Evolutionary conservation across 92 coral and sea anemone species (phyloP), one percentile per base, ranked within the genome.

Genomic region (Epizoanthus scotinus): DNA sequence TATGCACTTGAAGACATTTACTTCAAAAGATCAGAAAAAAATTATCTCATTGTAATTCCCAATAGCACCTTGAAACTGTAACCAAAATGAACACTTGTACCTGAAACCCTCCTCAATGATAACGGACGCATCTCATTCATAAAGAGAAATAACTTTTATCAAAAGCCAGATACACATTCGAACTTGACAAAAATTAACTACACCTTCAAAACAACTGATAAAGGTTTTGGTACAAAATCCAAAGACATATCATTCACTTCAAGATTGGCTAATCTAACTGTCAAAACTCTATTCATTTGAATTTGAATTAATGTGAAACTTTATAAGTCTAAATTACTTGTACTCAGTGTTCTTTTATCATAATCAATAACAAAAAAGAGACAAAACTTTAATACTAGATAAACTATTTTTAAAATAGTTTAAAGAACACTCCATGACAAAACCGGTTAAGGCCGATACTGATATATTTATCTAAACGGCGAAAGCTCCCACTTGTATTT

Each of bases 61-160:
- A 29, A 58, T 56, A 54, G 65, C 44, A 54, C 52, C 42, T 73
- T 73, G 79, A 73, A 58, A 75, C 29, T 75, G 81, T 75, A 57
- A 75, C 81, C 38, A 75, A 75, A 59, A 36, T 64, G 59, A 75
- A 34, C 6, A 34, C 40, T 34, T 34, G 40, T 34, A 75, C 67
- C 67, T 31, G 56, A 57, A 75, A 47, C 52, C 38, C 61, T 57
- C 38, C 67, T 25, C 22, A 24, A 58, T 75, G 34, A 59, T 59
- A 28, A 52, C 19, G 17, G 62, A 20, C 24, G 18, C 34, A 75
- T 57, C 22, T 15, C 8, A 75, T 38, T 22, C 25, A 36, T 58
- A 27, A 75, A 71, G 55, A 26, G n/a, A 26, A 27, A 53, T n/a
- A 75, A 56, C 52, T 7, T 24, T 55, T 3, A 42, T 59, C 56